These are phyloP conservation scores for Leptopilina clavipes DNA, from an alignment of 1,140 invertebrate genomes.

Conservation along the genomic window DNA sequence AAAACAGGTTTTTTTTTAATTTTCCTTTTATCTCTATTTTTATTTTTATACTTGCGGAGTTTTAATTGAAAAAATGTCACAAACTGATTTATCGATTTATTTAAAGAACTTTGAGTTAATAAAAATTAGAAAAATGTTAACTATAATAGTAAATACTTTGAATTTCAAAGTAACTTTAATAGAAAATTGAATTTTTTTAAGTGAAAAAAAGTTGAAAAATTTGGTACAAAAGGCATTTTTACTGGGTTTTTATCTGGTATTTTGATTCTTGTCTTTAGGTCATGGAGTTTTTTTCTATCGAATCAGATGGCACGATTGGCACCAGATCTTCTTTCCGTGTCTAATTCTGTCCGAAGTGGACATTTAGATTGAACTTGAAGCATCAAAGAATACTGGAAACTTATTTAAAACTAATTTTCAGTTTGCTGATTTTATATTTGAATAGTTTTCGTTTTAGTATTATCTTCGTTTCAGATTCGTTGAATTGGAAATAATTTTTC, in stretches of 20 bases:
- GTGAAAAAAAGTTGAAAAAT: too few species aligned
- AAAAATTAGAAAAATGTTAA: too few species aligned
- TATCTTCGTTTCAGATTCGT: too few species aligned
- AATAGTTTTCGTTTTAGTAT: too few species aligned
- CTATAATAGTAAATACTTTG: too few species aligned
- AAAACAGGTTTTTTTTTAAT: background rate
- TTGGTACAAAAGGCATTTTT: too few species aligned
- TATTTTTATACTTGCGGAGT: background rate
- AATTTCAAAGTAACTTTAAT: too few species aligned
- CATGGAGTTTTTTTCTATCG: conserved; percentile 7
- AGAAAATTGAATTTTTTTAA: background rate
- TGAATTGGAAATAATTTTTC: too few species aligned
- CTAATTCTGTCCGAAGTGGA: background rate
- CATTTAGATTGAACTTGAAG: conserved; percentile 27
- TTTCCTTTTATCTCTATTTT: too few species aligned
- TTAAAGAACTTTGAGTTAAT: too few species aligned
- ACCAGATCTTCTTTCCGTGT: conserved; percentile 18
- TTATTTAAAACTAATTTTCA: background rate
- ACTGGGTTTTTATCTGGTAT: background rate
- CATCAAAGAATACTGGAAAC: background rate
- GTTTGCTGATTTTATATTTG: too few species aligned
- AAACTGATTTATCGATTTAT: background rate
- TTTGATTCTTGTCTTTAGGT: background rate
- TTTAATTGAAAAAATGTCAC: background rate
- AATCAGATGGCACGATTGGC: conserved; percentile 19